Percentiles rank a stretch among this genome's conserved stretches.
phyloP scores from a whole-genome alignment of 2,888 invertebrate genomes.

The Cabera pusaria region DNA sequence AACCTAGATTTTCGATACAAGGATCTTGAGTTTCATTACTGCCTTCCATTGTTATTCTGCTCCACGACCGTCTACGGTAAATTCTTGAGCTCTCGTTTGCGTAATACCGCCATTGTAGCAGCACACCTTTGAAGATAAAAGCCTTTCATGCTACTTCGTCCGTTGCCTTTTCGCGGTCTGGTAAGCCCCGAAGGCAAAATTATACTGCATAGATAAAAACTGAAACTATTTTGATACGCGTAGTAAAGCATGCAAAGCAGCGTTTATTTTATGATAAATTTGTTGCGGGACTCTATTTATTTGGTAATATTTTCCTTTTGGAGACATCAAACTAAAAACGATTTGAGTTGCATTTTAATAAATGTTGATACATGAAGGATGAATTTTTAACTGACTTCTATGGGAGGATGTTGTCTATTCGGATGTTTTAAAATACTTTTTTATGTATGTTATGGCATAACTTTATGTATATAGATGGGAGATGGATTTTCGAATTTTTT shows the following conservation, averaged over 20 bases:
- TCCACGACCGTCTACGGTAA: conserved; percentile 43
- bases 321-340: too few species aligned
- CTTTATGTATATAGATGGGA: too few species aligned
- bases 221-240: conserved; percentile 15
- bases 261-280: conserved; percentile 2
- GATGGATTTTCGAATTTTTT: too few species aligned
- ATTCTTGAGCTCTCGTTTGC: conserved; percentile 63
- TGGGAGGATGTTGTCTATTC: too few species aligned
- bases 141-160: conserved; percentile 50
- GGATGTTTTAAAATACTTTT: too few species aligned
- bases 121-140: conserved; percentile 68
- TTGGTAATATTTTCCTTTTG: too few species aligned
- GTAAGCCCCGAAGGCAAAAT: conserved; percentile 38
- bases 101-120: conserved; percentile 62
- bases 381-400: too few species aligned
- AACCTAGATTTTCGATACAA: too few species aligned
- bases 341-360: too few species aligned
- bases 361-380: too few species aligned
- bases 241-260: conserved; percentile 1
- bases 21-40: conserved; percentile 7
- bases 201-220: conserved; percentile 20
- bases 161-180: conserved; percentile 56
- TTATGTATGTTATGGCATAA: too few species aligned
- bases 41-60: conserved; percentile 4
- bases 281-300: too few species aligned